These are phyloP conservation scores for Hypselothyrea guttata DNA, from an alignment of 2,888 invertebrate species.

Conservation along the genomic window DNA sequence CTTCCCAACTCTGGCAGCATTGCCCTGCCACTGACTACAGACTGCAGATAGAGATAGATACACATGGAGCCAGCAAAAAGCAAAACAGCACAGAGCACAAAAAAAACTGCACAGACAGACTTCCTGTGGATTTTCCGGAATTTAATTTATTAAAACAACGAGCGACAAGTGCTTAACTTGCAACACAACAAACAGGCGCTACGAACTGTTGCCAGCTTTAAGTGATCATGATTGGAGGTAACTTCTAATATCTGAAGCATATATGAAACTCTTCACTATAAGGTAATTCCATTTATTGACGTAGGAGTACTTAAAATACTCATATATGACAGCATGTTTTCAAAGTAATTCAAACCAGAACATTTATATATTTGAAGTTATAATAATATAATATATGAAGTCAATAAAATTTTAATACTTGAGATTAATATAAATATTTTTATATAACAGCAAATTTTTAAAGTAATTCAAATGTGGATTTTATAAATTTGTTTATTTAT, in stretches of 20 bases:
- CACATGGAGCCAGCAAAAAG: constrained; percentile 9
- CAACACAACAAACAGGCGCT: constrained; percentile 6
- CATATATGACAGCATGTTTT: no score
- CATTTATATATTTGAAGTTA: no score
- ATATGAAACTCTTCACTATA: constrained; percentile 16
- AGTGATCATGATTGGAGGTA: not conserved
- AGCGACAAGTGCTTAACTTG: constrained; percentile 50
- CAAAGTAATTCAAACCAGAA: no score
- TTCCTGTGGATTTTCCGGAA: constrained; percentile 82
- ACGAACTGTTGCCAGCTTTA: constrained; percentile 6
- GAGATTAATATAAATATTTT: no score
- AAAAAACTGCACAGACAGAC: constrained; percentile 77
- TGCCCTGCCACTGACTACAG: constrained; percentile 5
- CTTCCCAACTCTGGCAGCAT: not conserved
- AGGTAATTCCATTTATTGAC: no score
- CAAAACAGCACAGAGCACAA: constrained; percentile 1
- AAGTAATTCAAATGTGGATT: no score
- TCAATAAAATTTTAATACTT: no score
- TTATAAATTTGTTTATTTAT: no score
- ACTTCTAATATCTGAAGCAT: not conserved
- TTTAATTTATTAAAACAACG: constrained; percentile 82
- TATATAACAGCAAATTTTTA: no score
- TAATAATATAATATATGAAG: no score
- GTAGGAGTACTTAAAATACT: no score
- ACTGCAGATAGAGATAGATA: constrained; percentile 6